A percentile compares a stretch with the other conserved stretches of the same genome.
Conservation (phyloP, 2,797 vertebrate species). For the Girardinus metallicus region DNA sequence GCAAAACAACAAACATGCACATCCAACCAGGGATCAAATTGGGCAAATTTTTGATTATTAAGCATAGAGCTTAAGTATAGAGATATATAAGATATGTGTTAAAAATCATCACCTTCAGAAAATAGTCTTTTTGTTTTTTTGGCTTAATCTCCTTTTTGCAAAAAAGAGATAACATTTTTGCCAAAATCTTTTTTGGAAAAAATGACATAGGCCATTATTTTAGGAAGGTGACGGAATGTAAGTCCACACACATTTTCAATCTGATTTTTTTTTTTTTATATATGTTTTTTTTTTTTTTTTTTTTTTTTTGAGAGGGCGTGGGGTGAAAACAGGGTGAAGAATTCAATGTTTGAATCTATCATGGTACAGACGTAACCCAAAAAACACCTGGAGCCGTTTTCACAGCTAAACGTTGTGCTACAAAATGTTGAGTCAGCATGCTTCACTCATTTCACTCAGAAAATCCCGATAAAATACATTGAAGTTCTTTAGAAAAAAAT, state of each 20-base stretch:
- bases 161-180: too few relatives aligned
- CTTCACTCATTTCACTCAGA: neutral
- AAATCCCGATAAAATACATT: neutral
- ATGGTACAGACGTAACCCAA: neutral
- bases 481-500: neutral
- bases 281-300: neutral
- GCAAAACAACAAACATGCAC: neutral
- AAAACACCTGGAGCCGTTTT: neutral
- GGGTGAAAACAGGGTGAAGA: neutral
- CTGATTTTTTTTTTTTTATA: neutral
- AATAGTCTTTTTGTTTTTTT: too few relatives aligned
- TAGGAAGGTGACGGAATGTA: too few relatives aligned
- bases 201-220: too few relatives aligned
- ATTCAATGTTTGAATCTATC: neutral
- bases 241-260: neutral
- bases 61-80: too few relatives aligned
- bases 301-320: neutral
- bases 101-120: too few relatives aligned
- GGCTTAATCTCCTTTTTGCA: too few relatives aligned
- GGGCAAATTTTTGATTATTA: neutral
- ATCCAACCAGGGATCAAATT: neutral
- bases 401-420: neutral
- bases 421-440: neutral
- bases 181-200: too few relatives aligned
- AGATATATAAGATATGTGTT: too few relatives aligned